Evolutionary conservation across 2,888 invertebrate species (phyloP).

Genomic region (Mesorhabditis spiculigera): DNA sequence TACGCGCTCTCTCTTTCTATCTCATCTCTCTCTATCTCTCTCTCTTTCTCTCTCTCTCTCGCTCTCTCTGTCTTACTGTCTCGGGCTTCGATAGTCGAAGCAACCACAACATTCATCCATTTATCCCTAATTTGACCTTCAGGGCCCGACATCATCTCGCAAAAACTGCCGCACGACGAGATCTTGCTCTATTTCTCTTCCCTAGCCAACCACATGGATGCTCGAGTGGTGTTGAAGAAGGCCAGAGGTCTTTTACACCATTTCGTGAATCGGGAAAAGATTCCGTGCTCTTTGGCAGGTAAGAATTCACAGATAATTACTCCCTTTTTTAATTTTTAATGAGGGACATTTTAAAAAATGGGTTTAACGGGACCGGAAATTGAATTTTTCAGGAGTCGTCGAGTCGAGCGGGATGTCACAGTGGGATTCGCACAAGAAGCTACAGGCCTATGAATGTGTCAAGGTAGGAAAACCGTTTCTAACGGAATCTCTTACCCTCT

Average conservation of each 20-base stretch:
- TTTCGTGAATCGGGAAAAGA: constrained; percentile 79
- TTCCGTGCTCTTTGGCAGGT: constrained; percentile 84
- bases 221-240: constrained; percentile 81
- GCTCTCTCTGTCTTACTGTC: too few relatives aligned
- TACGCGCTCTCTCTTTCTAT: too few relatives aligned
- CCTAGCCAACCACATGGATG: constrained; percentile 95
- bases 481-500: too few relatives aligned
- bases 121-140: constrained; percentile 63
- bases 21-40: too few relatives aligned
- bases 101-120: background rate
- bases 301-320: constrained; percentile 11
- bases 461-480: constrained; percentile 18
- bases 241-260: constrained; percentile 85
- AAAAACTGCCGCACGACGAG: constrained; percentile 85
- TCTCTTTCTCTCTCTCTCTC: too few relatives aligned
- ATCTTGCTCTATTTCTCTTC: constrained; percentile 92
- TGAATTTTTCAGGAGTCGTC: constrained; percentile 14
- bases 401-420: constrained; percentile 40
- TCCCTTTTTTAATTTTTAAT: too few relatives aligned
- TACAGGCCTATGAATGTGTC: constrained; percentile 43
- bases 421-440: constrained; percentile 47
- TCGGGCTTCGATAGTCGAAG: too few relatives aligned
- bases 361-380: too few relatives aligned
- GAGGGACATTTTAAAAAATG: too few relatives aligned
- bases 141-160: constrained; percentile 74